Evolutionary conservation across 2,888 invertebrate species (phyloP), one percentile per base, ranked within the genome.

Genomic region (Boloria selene): DNA sequence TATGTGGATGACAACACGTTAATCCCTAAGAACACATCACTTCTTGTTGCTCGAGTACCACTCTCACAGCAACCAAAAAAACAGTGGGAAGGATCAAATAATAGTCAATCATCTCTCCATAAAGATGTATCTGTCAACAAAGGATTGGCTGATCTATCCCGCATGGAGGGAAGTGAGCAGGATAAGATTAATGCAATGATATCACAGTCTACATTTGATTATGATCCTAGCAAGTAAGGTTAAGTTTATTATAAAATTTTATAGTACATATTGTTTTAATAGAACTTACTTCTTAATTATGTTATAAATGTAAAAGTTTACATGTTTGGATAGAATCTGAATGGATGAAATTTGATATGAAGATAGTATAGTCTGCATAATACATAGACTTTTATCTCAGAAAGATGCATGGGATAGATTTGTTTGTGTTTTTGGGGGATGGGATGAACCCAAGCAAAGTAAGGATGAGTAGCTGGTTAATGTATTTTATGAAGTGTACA

Each of bases 111-210:
- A 22, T 81, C 93, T 80, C 81, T 75, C 72, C 87, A 82, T 64
- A 90, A 83, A 84, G 90, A 86, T 90, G 90, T 87, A 67, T 84
- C 89, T 78, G 94, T 88, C 76, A 93, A 94, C 74, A 93, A 94
- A 54, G 94, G 95, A 78, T 93, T 95, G 73, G 95, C 97, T 63
- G 98, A 98, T 92, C 91, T 98, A 74, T 95, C 97, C 52, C 96
- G 95, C 87, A 95, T 98, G 90, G 97, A 98, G 92, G 97, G 97
- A 71, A 96, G 97, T 61, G 99, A 99, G 92, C 98, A 98, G 82
- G 99, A 99, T 82, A 99, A 99, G 92, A 98, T 99, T 78, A 96
- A 96, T 85, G 98, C 98, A 70, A 98, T 99, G 97, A 98, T 99
- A 95, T 95, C 96, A 72, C 98, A 99, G 86, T 98, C 99, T 42